A percentile compares a stretch with the other conserved stretches of the same genome.
Conservation (phyloP, 2,888 invertebrate genomes). For the Callimorpha dominula region DNA sequence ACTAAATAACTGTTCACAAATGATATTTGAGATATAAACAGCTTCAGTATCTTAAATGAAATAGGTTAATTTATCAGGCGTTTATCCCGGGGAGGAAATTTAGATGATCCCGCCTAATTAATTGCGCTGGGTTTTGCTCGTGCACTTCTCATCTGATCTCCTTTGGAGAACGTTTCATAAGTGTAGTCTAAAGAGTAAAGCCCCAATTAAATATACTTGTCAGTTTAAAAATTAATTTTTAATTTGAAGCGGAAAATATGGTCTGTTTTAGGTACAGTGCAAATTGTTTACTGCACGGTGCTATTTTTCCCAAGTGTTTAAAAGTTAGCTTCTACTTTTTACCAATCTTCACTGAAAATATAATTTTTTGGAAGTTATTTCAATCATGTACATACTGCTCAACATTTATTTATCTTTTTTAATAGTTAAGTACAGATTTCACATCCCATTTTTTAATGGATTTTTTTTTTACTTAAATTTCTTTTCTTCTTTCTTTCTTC, state of each 20-base stretch:
- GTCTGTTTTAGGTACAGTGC: not conserved
- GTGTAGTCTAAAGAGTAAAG: constrained; percentile 21
- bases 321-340: not conserved
- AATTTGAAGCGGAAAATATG: constrained; percentile 6
- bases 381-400: not conserved
- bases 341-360: not conserved
- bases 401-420: not conserved
- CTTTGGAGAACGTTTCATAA: constrained; percentile 37
- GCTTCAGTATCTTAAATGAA: constrained; percentile 49
- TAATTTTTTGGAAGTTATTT: not conserved
- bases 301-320: not conserved
- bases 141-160: constrained; percentile 35
- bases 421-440: too few species aligned
- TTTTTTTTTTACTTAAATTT: not conserved
- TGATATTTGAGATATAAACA: constrained; percentile 43
- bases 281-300: not conserved
- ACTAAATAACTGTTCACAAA: constrained; percentile 18
- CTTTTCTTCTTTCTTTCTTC: too few species aligned
- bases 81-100: constrained; percentile 49
- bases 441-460: not conserved
- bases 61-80: constrained; percentile 51
- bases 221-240: constrained; percentile 23
- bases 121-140: constrained; percentile 48
- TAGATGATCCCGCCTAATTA: constrained; percentile 57
- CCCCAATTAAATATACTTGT: constrained; percentile 32